phyloP scores from a whole-genome alignment of 2,113 vertebrate species.

The Phylloscopus whistleri region DNA sequence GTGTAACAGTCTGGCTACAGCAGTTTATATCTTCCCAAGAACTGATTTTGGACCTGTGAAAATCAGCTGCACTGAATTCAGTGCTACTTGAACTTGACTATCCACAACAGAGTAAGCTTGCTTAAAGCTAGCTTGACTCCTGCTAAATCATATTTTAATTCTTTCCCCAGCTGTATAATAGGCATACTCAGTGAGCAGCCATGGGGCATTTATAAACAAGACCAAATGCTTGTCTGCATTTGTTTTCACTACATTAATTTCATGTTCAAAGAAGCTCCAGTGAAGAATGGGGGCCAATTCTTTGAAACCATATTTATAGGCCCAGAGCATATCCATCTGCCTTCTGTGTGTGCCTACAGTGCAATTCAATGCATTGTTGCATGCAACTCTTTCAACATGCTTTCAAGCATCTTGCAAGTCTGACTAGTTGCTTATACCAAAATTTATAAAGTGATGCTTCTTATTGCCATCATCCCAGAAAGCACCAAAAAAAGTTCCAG shows the following conservation, averaged over 20 bases:
- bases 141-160: not conserved
- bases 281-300: not conserved
- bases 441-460: not conserved
- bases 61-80: not conserved
- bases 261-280: not conserved
- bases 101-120: not conserved
- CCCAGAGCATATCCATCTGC: not conserved
- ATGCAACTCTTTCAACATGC: not conserved
- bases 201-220: not conserved
- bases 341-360: not conserved
- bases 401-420: not conserved
- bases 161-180: not conserved
- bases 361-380: not conserved
- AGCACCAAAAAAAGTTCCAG: not conserved
- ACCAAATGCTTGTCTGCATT: not conserved
- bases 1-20: not conserved
- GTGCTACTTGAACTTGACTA: not conserved
- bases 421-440: not conserved
- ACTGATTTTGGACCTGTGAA: not conserved
- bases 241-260: not conserved
- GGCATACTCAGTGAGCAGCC: not conserved
- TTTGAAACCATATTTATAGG: not conserved
- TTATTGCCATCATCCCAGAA: not conserved
- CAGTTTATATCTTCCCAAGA: not conserved
- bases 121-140: not conserved